Conservation (phyloP, 2,888 invertebrate species). For the Pecten maximus region DNA sequence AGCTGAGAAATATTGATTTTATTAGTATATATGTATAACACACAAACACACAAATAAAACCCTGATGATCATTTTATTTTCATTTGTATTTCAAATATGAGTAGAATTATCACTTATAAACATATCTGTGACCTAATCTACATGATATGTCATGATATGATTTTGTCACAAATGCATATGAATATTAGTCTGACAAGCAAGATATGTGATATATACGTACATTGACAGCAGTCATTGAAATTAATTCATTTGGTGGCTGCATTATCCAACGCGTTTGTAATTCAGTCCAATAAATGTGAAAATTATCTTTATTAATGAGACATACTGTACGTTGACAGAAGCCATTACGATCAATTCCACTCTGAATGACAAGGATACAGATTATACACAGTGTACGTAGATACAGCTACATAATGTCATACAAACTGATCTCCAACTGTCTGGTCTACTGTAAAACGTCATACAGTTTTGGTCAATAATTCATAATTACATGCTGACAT, state of each 20-base stretch:
- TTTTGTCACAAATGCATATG: neutral
- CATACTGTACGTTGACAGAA: neutral
- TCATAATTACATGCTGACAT: no score
- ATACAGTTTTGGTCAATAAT: neutral
- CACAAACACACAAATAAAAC: no score
- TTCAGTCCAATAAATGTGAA: neutral
- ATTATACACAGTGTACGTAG: neutral
- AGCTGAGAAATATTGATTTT: no score
- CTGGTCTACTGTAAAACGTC: neutral
- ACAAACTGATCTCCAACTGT: neutral
- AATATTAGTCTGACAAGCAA: neutral
- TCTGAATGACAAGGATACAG: neutral
- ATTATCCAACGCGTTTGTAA: neutral
- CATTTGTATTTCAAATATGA: no score
- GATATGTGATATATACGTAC: neutral
- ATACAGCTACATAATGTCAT: neutral
- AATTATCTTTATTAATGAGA: slow-evolving; percentile 17
- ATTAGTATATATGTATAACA: no score
- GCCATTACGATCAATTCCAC: neutral
- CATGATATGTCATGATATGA: no score
- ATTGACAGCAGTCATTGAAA: neutral
- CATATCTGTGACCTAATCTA: no score
- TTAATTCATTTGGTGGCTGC: neutral
- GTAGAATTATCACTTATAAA: no score
- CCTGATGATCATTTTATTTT: no score